These are phyloP conservation scores for Agraylea sexmaculata DNA, from an alignment of 1,140 invertebrate genomes.

Conservation along the genomic window DNA sequence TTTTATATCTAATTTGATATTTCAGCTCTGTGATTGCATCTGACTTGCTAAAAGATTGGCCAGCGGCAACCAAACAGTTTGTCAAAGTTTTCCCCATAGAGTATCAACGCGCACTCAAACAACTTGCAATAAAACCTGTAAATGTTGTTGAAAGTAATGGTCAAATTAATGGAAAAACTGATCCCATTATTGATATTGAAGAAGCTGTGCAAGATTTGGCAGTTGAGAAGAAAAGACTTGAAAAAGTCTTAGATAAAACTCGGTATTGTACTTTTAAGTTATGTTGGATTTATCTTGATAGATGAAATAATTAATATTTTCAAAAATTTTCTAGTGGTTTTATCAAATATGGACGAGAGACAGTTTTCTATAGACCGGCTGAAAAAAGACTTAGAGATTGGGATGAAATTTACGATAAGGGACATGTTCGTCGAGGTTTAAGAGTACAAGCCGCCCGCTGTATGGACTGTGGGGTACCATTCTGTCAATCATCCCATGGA, in stretches of 20 bases:
- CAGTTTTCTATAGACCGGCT: constrained; percentile 68
- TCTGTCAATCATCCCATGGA: constrained; percentile 90
- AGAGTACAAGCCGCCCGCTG: constrained; percentile 89
- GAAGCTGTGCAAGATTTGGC: constrained; percentile 66
- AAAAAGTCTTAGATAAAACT: constrained; percentile 81
- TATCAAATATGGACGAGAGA: constrained; percentile 89
- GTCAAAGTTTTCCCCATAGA: constrained; percentile 97
- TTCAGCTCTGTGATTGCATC: constrained; percentile 65
- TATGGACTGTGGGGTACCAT: constrained; percentile 99
- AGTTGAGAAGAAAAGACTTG: constrained; percentile 63
- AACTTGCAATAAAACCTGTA: constrained; percentile 49
- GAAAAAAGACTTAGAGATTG: constrained; percentile 83
- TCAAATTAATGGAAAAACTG: constrained; percentile 28
- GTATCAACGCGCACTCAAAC: constrained; percentile 81
- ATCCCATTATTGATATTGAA: constrained; percentile 71
- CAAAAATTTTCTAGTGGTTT: constrained; percentile 55
- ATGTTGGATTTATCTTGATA: constrained; percentile 2
- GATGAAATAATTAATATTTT: constrained; percentile 6
- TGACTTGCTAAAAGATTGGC: constrained; percentile 73
- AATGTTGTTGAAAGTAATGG: constrained; percentile 23
- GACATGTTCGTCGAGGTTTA: constrained; percentile 75
- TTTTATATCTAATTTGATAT: constrained; percentile 5
- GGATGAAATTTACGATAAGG: constrained; percentile 92
- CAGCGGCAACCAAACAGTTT: constrained; percentile 65
- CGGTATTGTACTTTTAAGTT: constrained; percentile 38